Percentiles rank a stretch among this genome's conserved stretches.
Evolutionary conservation across 2,797 vertebrate genomes (phyloP).

Genomic region (Megalops cyprinoides): DNA sequence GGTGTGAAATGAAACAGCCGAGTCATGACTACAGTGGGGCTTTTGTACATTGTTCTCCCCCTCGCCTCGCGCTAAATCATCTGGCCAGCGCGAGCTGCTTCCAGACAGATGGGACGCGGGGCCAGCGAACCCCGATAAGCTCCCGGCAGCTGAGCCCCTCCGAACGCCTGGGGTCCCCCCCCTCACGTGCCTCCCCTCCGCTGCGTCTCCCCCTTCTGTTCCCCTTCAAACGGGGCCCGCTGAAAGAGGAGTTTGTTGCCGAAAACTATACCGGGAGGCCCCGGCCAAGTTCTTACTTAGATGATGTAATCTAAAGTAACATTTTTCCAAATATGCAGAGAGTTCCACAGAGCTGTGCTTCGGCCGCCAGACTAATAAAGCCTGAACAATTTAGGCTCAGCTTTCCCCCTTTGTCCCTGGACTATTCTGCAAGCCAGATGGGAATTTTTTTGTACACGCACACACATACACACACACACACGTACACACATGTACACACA

Average conservation of each 20-base stretch:
- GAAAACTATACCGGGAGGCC: constrained; percentile 36
- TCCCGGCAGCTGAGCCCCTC: constrained; percentile 13
- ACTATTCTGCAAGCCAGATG: constrained; percentile 47
- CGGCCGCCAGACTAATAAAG: constrained; percentile 43
- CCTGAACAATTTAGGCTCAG: constrained; percentile 43
- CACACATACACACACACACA: constrained; percentile 8
- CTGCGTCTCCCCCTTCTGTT: constrained; percentile 10
- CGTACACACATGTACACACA: constrained; percentile 1
- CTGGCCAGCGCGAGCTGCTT: constrained; percentile 35
- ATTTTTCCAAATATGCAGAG: constrained; percentile 45
- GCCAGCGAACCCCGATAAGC: neutral
- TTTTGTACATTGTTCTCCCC: constrained; percentile 32
- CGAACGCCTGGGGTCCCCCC: constrained; percentile 37
- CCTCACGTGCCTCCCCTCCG: constrained; percentile 33
- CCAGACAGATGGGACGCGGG: constrained; percentile 30
- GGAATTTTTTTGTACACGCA: constrained; percentile 32
- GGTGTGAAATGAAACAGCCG: constrained; percentile 46
- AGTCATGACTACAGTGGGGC: constrained; percentile 35
- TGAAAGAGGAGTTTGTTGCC: constrained; percentile 35
- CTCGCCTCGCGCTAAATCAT: constrained; percentile 39
- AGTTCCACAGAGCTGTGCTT: constrained; percentile 36
- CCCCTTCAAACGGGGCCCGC: neutral
- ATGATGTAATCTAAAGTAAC: constrained; percentile 53
- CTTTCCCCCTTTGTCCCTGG: constrained; percentile 36
- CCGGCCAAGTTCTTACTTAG: constrained; percentile 45